phyloP scores from a whole-genome alignment of 2,888 invertebrate genomes.

The Lasioglossum morio region DNA sequence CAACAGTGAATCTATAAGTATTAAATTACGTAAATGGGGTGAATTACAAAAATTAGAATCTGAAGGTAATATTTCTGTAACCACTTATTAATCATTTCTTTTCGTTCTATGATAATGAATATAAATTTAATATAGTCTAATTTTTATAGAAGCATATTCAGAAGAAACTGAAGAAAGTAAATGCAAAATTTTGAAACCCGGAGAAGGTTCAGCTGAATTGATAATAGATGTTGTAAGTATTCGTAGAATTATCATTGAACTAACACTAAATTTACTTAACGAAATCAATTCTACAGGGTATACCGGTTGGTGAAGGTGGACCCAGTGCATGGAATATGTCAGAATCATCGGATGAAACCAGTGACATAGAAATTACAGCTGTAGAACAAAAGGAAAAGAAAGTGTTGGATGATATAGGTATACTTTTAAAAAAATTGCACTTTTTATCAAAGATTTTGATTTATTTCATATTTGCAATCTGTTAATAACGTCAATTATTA shows the following conservation, averaged over 20 bases:
- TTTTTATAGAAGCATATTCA: slow-evolving; percentile 57
- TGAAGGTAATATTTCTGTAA: slow-evolving; percentile 64
- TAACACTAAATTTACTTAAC: background rate
- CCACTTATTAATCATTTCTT: background rate
- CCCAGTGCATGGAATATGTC: slow-evolving; percentile 78
- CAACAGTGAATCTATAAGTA: slow-evolving; percentile 80
- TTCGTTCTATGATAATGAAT: background rate
- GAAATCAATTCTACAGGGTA: slow-evolving; percentile 74
- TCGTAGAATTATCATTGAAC: background rate
- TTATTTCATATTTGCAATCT: background rate
- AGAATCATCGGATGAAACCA: slow-evolving; percentile 74
- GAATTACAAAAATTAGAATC: slow-evolving; percentile 67
- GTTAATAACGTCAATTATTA: slow-evolving; percentile 36
- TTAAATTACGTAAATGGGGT: slow-evolving; percentile 79
- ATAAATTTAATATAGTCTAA: slow-evolving; percentile 5
- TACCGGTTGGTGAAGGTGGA: slow-evolving; percentile 78
- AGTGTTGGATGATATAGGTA: slow-evolving; percentile 80
- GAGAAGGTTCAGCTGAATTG: slow-evolving; percentile 84
- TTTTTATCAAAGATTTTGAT: slow-evolving; percentile 22
- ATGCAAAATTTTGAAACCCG: slow-evolving; percentile 74
- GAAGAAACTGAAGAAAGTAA: slow-evolving; percentile 65
- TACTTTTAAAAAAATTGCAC: slow-evolving; percentile 22
- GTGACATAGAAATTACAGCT: slow-evolving; percentile 79
- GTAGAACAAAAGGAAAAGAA: slow-evolving; percentile 74
- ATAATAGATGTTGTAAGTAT: slow-evolving; percentile 64